phyloP scores from a whole-genome alignment of 1,140 invertebrate species.

The Drosophila varians region DNA sequence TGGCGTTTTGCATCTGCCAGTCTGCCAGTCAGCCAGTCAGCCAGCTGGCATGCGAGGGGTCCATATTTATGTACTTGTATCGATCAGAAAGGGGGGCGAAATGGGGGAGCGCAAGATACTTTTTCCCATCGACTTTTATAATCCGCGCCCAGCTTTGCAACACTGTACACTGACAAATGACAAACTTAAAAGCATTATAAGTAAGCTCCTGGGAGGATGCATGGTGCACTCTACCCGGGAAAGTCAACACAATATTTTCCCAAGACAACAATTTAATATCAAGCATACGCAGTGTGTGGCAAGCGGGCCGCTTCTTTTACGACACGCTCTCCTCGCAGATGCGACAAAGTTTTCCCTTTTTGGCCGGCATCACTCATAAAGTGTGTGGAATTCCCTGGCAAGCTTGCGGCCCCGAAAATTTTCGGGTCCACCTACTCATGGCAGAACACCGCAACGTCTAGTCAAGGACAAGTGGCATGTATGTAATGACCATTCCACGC shows the following conservation, averaged over 20 bases:
- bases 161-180: slow-evolving; percentile 76
- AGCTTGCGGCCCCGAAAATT: not conserved
- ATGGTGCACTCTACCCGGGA: slow-evolving; percentile 54
- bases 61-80: slow-evolving; percentile 19
- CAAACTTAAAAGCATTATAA: slow-evolving; percentile 78
- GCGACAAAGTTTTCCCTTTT: slow-evolving; percentile 51
- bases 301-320: slow-evolving; percentile 18
- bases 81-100: slow-evolving; percentile 35
- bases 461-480: slow-evolving; percentile 24
- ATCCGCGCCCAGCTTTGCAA: slow-evolving; percentile 58
- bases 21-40: not conserved
- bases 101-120: slow-evolving; percentile 16
- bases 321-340: slow-evolving; percentile 29
- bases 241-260: slow-evolving; percentile 75
- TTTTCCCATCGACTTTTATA: slow-evolving; percentile 75
- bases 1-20: slow-evolving; percentile 48
- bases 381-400: slow-evolving; percentile 16
- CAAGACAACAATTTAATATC: slow-evolving; percentile 79
- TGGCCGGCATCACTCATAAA: slow-evolving; percentile 64
- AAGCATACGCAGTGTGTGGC: slow-evolving; percentile 67
- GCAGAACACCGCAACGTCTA: slow-evolving; percentile 11
- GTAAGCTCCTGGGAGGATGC: slow-evolving; percentile 46
- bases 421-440: slow-evolving; percentile 5
- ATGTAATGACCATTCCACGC: slow-evolving; percentile 20
- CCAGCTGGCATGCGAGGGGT: slow-evolving; percentile 4